These are phyloP conservation scores for Macrobrachium nipponense DNA, from an alignment of 1,140 invertebrate genomes.

Conservation along the genomic window DNA sequence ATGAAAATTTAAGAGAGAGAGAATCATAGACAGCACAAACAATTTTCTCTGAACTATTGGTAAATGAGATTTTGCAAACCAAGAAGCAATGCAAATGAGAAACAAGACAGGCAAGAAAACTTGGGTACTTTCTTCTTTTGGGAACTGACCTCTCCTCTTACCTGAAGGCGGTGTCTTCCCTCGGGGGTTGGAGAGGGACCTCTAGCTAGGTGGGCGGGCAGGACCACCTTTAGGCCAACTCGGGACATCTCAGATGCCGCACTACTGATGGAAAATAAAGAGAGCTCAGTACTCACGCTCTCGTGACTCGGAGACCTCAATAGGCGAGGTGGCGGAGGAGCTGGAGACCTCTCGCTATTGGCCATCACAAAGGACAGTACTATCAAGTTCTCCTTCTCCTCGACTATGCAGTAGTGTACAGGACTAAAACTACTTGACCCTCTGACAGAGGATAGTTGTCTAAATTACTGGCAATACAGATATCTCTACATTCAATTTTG, in stretches of 20 bases:
- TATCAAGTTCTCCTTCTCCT: slow-evolving; percentile 21
- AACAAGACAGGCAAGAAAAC: not conserved
- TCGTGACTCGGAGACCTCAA: slow-evolving; percentile 84
- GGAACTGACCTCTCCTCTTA: slow-evolving; percentile 68
- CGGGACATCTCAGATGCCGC: slow-evolving; percentile 73
- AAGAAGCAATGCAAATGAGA: not conserved
- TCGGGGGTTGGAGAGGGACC: slow-evolving; percentile 54
- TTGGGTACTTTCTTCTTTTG: not conserved
- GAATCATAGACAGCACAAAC: not conserved
- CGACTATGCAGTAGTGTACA: not conserved
- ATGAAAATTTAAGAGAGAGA: not conserved
- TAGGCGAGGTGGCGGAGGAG: slow-evolving; percentile 34
- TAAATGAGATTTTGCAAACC: not conserved
- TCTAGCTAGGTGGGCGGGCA: slow-evolving; percentile 44
- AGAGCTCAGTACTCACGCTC: slow-evolving; percentile 84
- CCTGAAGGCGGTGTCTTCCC: slow-evolving; percentile 59
- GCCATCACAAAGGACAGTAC: not conserved
- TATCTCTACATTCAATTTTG: not conserved
- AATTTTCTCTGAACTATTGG: no score
- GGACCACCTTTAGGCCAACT: slow-evolving; percentile 47
- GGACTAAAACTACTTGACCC: not conserved
- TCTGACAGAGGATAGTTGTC: not conserved
- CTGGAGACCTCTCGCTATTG: not conserved
- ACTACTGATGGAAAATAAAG: slow-evolving; percentile 83
- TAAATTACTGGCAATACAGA: not conserved